Evolutionary conservation across 2,797 vertebrate species (phyloP).

Genomic region (Tamandua tetradactyla): DNA sequence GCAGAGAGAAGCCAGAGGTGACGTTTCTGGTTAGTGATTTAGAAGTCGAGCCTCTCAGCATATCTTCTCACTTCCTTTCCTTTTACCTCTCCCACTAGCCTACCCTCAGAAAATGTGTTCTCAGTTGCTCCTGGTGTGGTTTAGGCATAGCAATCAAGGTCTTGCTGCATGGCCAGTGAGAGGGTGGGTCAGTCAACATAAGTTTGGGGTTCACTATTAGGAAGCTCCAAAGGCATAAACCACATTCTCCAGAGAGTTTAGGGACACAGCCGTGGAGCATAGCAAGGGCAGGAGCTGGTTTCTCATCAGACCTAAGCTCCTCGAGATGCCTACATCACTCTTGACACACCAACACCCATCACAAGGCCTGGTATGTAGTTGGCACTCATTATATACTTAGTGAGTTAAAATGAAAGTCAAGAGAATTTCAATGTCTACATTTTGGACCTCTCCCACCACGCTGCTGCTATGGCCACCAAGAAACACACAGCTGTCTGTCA

Average conservation of each 20-base stretch:
- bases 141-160: background rate
- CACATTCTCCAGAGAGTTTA: background rate
- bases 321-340: background rate
- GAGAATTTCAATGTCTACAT: background rate
- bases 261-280: background rate
- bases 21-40: background rate
- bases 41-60: rapidly evolving
- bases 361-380: background rate
- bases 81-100: background rate
- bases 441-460: background rate
- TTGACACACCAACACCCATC: background rate
- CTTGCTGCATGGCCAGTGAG: too few relatives aligned
- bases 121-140: background rate
- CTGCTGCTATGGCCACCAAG: background rate
- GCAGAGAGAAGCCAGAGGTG: background rate
- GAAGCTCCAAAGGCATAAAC: background rate
- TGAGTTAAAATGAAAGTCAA: background rate
- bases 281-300: background rate
- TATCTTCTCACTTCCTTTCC: background rate
- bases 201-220: background rate
- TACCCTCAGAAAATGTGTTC: background rate
- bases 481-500: background rate
- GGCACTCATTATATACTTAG: background rate
- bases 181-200: background rate
- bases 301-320: background rate